These are phyloP conservation scores for Caenorhabditis wallacei DNA, from an alignment of 2,888 invertebrate genomes.

Conservation along the genomic window DNA sequence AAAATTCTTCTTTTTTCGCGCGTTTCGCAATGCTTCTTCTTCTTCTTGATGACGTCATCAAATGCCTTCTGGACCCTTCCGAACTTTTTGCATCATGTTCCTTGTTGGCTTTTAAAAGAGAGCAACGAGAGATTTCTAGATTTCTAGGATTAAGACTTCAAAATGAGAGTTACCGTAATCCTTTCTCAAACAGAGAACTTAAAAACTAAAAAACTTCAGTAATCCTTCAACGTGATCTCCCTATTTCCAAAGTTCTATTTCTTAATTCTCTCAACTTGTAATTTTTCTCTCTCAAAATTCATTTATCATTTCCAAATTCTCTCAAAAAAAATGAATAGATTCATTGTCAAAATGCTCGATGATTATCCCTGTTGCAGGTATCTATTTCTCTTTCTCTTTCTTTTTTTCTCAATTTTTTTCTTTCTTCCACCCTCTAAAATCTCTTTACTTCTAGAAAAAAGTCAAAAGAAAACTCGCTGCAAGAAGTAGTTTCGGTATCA, in stretches of 20 bases:
- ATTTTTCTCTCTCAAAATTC: too few species aligned
- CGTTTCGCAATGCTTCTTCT: constrained; percentile 41
- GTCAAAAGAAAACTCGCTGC: neutral
- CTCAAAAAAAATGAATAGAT: constrained; percentile 20
- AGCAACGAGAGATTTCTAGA: neutral
- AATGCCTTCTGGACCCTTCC: constrained; percentile 8
- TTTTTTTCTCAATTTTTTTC: neutral
- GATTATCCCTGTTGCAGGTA: constrained; percentile 30
- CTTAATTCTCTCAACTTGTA: too few species aligned
- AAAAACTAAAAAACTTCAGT: too few species aligned
- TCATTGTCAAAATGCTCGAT: constrained; percentile 35
- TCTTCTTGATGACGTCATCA: constrained; percentile 39
- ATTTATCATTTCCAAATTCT: neutral
- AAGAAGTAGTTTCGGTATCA: neutral
- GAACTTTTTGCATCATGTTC: constrained; percentile 32
- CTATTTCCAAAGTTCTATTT: too few species aligned
- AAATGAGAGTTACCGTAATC: too few species aligned
- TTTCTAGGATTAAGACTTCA: too few species aligned
- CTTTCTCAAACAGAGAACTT: too few species aligned
- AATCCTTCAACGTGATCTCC: too few species aligned
- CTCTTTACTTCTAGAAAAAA: constrained; percentile 16
- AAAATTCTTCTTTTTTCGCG: neutral
- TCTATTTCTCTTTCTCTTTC: constrained; percentile 2
- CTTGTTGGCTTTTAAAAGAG: neutral
- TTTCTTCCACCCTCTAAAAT: constrained; percentile 16